Conservation (phyloP, 2,797 vertebrate genomes). For the Smutsia temminckii region DNA sequence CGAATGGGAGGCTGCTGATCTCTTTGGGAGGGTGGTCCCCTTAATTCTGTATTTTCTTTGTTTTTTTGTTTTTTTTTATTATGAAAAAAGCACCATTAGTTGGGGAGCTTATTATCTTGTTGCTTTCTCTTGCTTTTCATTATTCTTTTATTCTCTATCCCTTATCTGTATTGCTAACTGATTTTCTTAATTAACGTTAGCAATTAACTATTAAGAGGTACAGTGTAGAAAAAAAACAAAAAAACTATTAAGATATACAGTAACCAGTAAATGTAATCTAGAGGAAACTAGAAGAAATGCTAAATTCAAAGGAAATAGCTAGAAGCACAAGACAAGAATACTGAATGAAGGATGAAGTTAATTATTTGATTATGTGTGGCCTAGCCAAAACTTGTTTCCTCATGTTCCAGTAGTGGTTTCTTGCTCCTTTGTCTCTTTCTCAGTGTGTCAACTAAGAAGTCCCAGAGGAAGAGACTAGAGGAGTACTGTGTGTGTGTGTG, state of each 20-base stretch:
- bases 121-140: background rate
- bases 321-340: background rate
- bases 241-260: background rate
- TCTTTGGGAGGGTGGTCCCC: too few relatives aligned
- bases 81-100: background rate
- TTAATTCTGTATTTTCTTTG: slow-evolving; percentile 22
- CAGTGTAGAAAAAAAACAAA: background rate
- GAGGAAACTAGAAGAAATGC: background rate
- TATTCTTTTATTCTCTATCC: background rate
- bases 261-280: background rate
- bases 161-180: background rate
- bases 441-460: background rate
- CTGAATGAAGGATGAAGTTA: background rate
- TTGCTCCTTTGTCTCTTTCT: background rate
- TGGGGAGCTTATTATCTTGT: background rate
- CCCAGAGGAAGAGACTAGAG: background rate
- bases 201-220: background rate
- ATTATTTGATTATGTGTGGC: background rate
- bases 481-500: background rate
- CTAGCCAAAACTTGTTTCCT: background rate
- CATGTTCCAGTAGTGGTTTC: background rate
- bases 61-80: slow-evolving; percentile 12
- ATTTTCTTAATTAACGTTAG: background rate
- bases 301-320: background rate
- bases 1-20: too few relatives aligned